Evolutionary conservation across 1,140 invertebrate species (phyloP).

Genomic region (Drosophila nannoptera): DNA sequence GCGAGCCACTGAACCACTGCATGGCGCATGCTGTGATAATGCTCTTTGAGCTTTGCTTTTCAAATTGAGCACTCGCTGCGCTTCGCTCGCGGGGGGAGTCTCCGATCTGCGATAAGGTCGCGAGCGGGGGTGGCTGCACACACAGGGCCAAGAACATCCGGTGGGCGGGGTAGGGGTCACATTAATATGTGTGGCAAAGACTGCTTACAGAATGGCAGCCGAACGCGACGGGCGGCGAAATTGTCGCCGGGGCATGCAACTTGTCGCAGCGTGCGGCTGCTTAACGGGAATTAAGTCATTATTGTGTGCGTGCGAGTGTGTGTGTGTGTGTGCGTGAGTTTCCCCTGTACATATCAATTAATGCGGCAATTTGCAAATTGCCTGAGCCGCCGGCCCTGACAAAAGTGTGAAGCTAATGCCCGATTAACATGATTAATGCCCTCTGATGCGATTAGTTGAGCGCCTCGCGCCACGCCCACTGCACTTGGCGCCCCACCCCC

Average conservation of each 20-base stretch:
- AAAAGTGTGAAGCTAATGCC: constrained; percentile 66
- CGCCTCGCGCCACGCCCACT: not conserved
- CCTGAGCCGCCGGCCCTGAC: constrained; percentile 26
- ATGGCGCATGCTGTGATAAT: constrained; percentile 73
- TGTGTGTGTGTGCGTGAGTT: constrained; percentile 2
- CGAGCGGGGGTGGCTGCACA: constrained; percentile 55
- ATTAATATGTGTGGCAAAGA: constrained; percentile 36
- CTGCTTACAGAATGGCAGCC: constrained; percentile 37
- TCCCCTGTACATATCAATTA: constrained; percentile 64
- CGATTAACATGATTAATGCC: constrained; percentile 67
- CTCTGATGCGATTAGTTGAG: constrained; percentile 14
- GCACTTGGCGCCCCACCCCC: constrained; percentile 26
- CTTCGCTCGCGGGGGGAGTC: constrained; percentile 36
- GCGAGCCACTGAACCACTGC: not conserved
- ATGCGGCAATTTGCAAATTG: constrained; percentile 73
- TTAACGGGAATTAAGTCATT: constrained; percentile 74
- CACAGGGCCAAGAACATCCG: constrained; percentile 57
- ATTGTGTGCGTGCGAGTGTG: constrained; percentile 29
- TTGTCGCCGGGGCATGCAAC: constrained; percentile 5
- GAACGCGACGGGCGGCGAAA: constrained; percentile 13
- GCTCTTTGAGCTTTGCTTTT: constrained; percentile 72
- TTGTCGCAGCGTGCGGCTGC: constrained; percentile 35
- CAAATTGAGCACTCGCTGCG: constrained; percentile 74
- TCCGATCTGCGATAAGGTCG: constrained; percentile 49
- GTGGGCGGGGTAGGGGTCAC: constrained; percentile 31